Evolutionary conservation across 2,797 vertebrate species (phyloP), one percentile per base, ranked within the genome.

Genomic region (Lemur catta): DNA sequence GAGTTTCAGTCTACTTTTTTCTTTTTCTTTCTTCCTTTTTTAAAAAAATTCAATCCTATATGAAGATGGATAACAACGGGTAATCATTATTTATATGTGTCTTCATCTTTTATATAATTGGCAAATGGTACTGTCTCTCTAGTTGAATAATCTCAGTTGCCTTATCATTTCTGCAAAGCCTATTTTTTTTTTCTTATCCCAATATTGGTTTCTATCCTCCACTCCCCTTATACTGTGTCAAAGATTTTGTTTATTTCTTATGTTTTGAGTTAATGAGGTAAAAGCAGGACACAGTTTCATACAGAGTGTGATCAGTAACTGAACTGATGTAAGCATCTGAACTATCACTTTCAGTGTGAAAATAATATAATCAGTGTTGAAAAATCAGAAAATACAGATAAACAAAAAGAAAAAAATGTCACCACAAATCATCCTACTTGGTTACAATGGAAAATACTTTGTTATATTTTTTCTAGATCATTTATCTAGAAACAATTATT

Each of bases 21-120:
- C 4, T 41, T 89, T 41, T 41, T 41, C 10, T 72, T 28, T n/a
- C 7, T 52, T 79, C 13, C 2, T 57, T 61, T 61, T 41, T 69
- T 59, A 33, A 24, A 24, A 79, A 65, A 72, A 50, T 41, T 67
- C 26, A 55, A 17, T 33, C 18, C 26, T 94, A 18, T n/a, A 17
- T 43, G 38, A 28, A 85, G 33, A 18, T 61, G 13, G 4, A 72
- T 46, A 89, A 71, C 2, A 61, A 11, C 50, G 93, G 30, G 11
- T 43, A 46, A 52, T 85, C 14, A 59, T 55, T 63, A 67, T 69
- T 43, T 89, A 14, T 46, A 38, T 74, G 20, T 63, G 4, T 79
- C 35, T 89, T 88, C 10, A 91, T 89, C 41, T 85, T 91, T 90
- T 92, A 91, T 74, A 30, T 71, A 65, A 72, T 30, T 93, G 71